Evolutionary conservation across 2,113 vertebrate species (phyloP).

Genomic region (Hipposideros armiger): DNA sequence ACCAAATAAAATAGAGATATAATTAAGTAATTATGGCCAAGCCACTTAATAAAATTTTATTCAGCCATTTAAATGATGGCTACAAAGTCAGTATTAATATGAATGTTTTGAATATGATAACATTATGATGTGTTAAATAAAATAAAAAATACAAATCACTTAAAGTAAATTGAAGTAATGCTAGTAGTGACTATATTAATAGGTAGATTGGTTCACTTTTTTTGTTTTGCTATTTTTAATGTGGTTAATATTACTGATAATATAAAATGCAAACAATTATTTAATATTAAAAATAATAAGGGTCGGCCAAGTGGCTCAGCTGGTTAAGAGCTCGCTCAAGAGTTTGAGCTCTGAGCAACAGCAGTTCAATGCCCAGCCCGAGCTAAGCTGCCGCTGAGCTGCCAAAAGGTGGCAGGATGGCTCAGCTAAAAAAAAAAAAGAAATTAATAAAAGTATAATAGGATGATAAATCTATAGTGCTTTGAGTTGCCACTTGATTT

Average conservation of each 20-base stretch:
- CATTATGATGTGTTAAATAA: conserved; percentile 42
- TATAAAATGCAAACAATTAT: neutral
- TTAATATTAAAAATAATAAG: neutral
- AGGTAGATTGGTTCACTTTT: neutral
- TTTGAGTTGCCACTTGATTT: conserved; percentile 43
- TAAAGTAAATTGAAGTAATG: conserved; percentile 45
- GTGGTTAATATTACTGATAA: conserved; percentile 22
- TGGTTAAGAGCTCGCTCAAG: no score
- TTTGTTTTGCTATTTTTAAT: neutral
- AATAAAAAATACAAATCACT: conserved; percentile 23
- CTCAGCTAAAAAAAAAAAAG: no score
- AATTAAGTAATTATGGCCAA: conserved; percentile 45
- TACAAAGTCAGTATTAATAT: conserved; percentile 17
- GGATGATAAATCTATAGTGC: neutral
- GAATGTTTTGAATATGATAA: neutral
- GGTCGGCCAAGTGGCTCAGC: no score
- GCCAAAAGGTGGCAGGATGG: no score
- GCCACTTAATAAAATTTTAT: conserved; percentile 39
- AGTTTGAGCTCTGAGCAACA: no score
- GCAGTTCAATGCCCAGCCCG: no score
- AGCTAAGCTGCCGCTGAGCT: no score
- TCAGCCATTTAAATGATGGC: conserved; percentile 18
- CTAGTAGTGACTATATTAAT: conserved; percentile 14
- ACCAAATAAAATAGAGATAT: conserved; percentile 13
- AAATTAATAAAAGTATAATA: neutral